These are phyloP conservation scores for Ichneumoninae sp. DNA, from an alignment of 2,888 invertebrate genomes.

Conservation along the genomic window DNA sequence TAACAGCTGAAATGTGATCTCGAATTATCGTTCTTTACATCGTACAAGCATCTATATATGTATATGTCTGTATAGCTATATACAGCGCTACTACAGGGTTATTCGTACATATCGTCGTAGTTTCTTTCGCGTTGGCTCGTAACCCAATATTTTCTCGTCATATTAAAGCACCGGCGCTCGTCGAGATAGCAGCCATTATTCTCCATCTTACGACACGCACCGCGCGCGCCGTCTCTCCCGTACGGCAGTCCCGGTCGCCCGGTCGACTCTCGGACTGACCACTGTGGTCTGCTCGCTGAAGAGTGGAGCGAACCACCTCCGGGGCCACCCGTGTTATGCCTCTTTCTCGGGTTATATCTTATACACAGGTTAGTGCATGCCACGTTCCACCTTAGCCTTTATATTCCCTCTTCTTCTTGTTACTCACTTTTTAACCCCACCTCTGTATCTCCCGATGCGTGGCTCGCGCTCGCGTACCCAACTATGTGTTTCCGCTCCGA, in stretches of 20 bases:
- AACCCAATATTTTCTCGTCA: constrained; percentile 77
- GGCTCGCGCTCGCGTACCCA: constrained; percentile 14
- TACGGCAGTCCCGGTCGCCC: constrained; percentile 21
- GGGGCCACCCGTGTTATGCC: constrained; percentile 48
- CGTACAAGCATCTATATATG: background rate
- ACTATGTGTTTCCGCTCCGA: constrained; percentile 38
- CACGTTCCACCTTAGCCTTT: constrained; percentile 26
- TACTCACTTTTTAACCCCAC: constrained; percentile 28
- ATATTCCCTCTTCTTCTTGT: constrained; percentile 30
- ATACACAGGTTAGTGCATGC: constrained; percentile 11
- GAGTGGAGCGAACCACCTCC: constrained; percentile 32
- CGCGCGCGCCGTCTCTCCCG: constrained; percentile 32
- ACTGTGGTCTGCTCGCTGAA: constrained; percentile 38
- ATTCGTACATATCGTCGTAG: constrained; percentile 21
- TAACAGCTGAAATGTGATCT: too few species aligned
- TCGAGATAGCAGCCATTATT: constrained; percentile 74
- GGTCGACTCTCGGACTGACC: constrained; percentile 23
- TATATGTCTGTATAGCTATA: background rate
- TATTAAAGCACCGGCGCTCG: constrained; percentile 73
- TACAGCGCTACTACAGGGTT: background rate
- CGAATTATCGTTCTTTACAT: too few species aligned
- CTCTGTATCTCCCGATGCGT: constrained; percentile 36
- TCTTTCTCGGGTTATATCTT: constrained; percentile 38
- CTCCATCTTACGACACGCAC: constrained; percentile 72
- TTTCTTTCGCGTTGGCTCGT: constrained; percentile 62